Evolutionary conservation across 2,113 vertebrate genomes (phyloP).

Genomic region (Sciurus niger): DNA sequence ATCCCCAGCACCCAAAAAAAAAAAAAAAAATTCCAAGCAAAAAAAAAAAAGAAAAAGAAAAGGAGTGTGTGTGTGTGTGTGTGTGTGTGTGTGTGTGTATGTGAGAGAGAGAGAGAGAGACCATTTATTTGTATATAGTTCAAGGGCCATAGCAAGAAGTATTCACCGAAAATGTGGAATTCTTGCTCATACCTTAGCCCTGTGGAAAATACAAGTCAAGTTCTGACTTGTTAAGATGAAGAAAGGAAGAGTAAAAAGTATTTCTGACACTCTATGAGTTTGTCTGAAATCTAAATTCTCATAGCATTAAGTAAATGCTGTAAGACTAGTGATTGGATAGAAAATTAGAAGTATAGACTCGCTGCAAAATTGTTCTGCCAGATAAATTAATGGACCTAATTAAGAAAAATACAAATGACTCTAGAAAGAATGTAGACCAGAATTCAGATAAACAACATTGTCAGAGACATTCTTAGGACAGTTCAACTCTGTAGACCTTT

Average conservation of each 20-base stretch:
- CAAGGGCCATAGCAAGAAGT: constrained; percentile 34
- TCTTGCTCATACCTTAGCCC: constrained; percentile 45
- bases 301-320: constrained; percentile 41
- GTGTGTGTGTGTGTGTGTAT: too few relatives aligned
- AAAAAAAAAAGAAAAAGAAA: not conserved
- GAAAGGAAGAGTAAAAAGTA: constrained; percentile 18
- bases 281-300: constrained; percentile 65
- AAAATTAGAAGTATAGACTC: constrained; percentile 56
- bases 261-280: not conserved
- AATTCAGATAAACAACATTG: constrained; percentile 38
- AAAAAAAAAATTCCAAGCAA: constrained; percentile 38
- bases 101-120: too few relatives aligned
- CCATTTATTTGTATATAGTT: not conserved
- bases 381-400: constrained; percentile 54
- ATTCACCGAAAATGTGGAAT: constrained; percentile 40
- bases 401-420: constrained; percentile 64
- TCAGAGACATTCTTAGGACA: not conserved
- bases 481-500: not conserved
- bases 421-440: constrained; percentile 59
- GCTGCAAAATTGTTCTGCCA: constrained; percentile 67
- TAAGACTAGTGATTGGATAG: constrained; percentile 11
- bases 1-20: too few relatives aligned
- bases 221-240: constrained; percentile 2
- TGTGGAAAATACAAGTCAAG: constrained; percentile 67
- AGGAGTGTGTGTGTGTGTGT: too few relatives aligned